These are phyloP conservation scores for Pseudopipra pipra DNA, from an alignment of 2,113 vertebrate species.

Conservation along the genomic window DNA sequence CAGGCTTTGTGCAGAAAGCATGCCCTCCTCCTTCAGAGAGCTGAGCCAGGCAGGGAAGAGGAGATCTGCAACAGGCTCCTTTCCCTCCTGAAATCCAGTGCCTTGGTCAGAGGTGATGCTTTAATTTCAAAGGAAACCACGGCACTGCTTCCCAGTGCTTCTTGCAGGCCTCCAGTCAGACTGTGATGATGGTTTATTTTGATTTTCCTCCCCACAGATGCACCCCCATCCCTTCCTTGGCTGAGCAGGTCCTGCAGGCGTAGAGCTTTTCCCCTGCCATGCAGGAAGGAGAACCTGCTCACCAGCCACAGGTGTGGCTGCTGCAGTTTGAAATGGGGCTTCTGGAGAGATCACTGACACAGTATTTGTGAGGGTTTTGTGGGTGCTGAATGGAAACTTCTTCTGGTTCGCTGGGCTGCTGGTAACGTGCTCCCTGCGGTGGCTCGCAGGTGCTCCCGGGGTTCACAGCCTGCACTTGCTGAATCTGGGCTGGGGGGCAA, in stretches of 20 bases:
- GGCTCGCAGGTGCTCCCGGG: neutral
- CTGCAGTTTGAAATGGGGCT: neutral
- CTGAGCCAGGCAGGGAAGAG: neutral
- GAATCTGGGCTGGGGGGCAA: neutral
- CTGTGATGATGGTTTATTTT: neutral
- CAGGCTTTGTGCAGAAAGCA: neutral
- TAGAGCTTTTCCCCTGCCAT: neutral
- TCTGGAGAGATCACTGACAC: neutral
- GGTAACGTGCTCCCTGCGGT: fast-evolving
- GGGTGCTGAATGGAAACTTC: neutral
- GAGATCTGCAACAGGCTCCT: neutral
- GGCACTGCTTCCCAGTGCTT: neutral
- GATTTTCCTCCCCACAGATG: neutral
- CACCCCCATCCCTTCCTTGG: neutral
- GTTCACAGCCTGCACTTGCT: neutral
- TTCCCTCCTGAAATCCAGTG: neutral
- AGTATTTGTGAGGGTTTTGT: neutral
- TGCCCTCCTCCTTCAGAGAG: neutral
- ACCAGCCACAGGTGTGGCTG: neutral
- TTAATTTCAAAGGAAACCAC: neutral
- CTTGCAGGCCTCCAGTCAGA: neutral
- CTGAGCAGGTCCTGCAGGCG: neutral
- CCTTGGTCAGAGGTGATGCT: neutral
- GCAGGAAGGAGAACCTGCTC: neutral
- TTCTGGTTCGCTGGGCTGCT: fast-evolving